Evolutionary conservation across 2,888 invertebrate genomes (phyloP).

Genomic region (Caenorhabditis sp.): DNA sequence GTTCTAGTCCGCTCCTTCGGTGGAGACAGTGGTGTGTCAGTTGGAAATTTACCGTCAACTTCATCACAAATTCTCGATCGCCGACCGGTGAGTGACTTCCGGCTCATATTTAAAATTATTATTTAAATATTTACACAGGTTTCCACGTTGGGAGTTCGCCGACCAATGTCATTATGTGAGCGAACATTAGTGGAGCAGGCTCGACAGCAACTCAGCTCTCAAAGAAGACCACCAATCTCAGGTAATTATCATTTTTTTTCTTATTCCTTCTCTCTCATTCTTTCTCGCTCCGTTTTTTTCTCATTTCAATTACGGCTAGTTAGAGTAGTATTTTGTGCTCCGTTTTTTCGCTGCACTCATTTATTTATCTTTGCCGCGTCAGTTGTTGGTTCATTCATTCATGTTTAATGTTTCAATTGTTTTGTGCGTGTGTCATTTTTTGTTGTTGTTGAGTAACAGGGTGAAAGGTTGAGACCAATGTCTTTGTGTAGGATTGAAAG

Average conservation of each 20-base stretch:
- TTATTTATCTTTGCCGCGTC: slow-evolving; percentile 7
- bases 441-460: neutral
- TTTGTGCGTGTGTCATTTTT: neutral
- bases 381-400: slow-evolving; percentile 3
- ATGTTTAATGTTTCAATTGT: slow-evolving; percentile 5
- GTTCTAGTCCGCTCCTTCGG: slow-evolving; percentile 43
- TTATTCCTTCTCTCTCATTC: too few relatives aligned
- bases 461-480: neutral
- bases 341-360: neutral
- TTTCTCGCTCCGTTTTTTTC: neutral
- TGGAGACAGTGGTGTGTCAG: slow-evolving; percentile 47
- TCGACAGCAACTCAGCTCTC: slow-evolving; percentile 31
- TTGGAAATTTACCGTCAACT: slow-evolving; percentile 20
- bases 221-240: slow-evolving; percentile 37
- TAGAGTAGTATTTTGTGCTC: neutral
- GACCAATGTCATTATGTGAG: slow-evolving; percentile 63
- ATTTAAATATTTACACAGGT: slow-evolving; percentile 43
- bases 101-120: neutral
- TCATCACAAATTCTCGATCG: slow-evolving; percentile 43
- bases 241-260: slow-evolving; percentile 21
- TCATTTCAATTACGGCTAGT: neutral
- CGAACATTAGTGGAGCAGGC: slow-evolving; percentile 43
- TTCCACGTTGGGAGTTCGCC: slow-evolving; percentile 60
- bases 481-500: neutral
- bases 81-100: slow-evolving; percentile 41